Evolutionary conservation across 2,113 vertebrate genomes (phyloP).

Genomic region (Pipa parva): DNA sequence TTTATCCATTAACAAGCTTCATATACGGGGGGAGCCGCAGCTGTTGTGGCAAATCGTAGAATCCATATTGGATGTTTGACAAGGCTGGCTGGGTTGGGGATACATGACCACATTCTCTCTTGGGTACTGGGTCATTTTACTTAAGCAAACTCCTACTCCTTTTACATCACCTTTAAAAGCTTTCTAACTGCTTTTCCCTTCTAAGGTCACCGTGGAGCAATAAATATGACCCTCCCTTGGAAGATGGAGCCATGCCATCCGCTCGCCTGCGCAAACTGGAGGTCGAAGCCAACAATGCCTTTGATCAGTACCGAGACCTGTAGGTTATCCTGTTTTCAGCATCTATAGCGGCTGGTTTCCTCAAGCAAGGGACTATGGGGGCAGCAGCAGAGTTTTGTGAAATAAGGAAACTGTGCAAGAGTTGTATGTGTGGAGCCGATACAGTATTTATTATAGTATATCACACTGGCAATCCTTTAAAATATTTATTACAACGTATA

Average conservation of each 20-base stretch:
- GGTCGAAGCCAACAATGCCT: constrained; percentile 97
- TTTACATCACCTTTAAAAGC: background rate
- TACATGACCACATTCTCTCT: background rate
- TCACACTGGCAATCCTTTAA: too few relatives aligned
- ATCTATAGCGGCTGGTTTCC: background rate
- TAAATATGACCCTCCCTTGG: constrained; percentile 95
- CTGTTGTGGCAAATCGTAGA: too few relatives aligned
- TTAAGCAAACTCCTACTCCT: background rate
- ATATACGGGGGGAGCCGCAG: too few relatives aligned
- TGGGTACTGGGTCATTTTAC: background rate
- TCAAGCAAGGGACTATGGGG: background rate
- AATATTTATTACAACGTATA: too few relatives aligned
- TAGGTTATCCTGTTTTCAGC: constrained; percentile 55
- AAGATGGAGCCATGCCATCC: constrained; percentile 97
- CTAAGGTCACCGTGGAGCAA: constrained; percentile 97
- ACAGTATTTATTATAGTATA: too few relatives aligned
- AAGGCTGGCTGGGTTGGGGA: background rate
- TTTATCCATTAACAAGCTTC: too few relatives aligned
- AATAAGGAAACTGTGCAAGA: background rate
- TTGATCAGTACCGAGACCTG: constrained; percentile 99
- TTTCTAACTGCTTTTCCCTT: background rate
- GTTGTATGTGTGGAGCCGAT: background rate
- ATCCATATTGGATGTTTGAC: background rate
- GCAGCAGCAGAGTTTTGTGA: background rate
- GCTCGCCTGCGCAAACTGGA: constrained; percentile 94